Evolutionary conservation across 2,797 vertebrate genomes (phyloP).

Genomic region (Euthynnus affinis): DNA sequence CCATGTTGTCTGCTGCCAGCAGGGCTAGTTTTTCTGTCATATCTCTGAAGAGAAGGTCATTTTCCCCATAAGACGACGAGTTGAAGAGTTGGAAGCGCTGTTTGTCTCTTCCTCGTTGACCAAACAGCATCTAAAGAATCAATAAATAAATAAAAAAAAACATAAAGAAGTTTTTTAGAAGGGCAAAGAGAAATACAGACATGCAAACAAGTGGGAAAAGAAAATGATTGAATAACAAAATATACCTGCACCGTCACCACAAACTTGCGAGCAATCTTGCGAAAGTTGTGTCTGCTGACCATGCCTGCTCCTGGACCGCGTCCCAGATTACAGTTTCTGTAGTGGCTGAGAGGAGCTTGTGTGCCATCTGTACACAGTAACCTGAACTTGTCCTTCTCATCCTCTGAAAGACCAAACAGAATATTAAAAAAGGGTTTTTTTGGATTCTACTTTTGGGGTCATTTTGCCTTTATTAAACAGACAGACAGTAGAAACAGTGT

Average conservation of each 20-base stretch:
- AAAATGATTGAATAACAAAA: not conserved
- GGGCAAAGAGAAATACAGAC: not conserved
- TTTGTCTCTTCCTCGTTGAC: constrained; percentile 84
- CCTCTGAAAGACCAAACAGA: constrained; percentile 75
- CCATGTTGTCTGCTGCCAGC: constrained; percentile 83
- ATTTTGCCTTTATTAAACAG: not conserved
- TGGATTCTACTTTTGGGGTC: not conserved
- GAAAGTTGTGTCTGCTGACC: constrained; percentile 88
- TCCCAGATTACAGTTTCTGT: constrained; percentile 89
- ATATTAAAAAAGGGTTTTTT: not conserved
- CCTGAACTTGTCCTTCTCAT: constrained; percentile 82
- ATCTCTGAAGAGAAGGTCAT: constrained; percentile 91
- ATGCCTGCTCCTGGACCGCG: constrained; percentile 88
- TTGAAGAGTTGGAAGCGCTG: constrained; percentile 90
- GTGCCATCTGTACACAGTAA: constrained; percentile 90
- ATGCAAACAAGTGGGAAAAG: not conserved
- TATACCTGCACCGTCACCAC: constrained; percentile 85
- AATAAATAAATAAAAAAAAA: constrained; percentile 1
- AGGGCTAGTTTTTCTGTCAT: constrained; percentile 85
- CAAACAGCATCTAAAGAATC: constrained; percentile 87
- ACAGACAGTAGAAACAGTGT: not conserved
- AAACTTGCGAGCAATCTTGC: constrained; percentile 88
- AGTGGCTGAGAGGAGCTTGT: constrained; percentile 85
- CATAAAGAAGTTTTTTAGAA: not conserved
- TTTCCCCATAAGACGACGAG: constrained; percentile 85